A percentile compares a stretch with the other conserved stretches of the same genome.
Conservation (phyloP, 2,888 invertebrate species). For the Hylaea fasciaria region DNA sequence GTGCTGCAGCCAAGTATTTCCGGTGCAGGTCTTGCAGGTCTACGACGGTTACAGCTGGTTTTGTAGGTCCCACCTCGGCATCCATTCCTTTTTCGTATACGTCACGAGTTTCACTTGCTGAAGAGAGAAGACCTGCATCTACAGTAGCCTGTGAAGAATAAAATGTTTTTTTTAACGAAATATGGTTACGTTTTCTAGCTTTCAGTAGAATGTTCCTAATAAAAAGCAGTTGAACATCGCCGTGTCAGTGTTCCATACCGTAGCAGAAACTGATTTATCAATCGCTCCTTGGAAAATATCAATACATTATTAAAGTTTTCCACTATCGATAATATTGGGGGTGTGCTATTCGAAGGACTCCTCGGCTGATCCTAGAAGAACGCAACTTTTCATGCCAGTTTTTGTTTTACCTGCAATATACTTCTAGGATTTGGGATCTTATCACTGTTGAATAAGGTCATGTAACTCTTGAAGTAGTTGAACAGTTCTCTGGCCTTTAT, state of each 20-base stretch:
- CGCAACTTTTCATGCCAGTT: background rate
- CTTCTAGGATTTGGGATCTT: conserved; percentile 18
- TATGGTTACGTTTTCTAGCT: too few relatives aligned
- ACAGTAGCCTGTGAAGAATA: conserved; percentile 12
- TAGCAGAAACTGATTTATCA: too few relatives aligned
- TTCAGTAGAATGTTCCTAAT: too few relatives aligned
- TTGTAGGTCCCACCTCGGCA: conserved; percentile 7
- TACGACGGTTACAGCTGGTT: conserved; percentile 4
- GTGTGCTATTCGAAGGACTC: too few relatives aligned
- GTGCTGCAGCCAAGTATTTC: conserved; percentile 8
- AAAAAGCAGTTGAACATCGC: too few relatives aligned
- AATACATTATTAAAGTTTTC: too few relatives aligned
- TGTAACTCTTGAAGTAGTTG: conserved; percentile 26
- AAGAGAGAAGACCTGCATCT: conserved; percentile 19
- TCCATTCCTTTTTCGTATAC: conserved; percentile 24
- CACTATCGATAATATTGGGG: too few relatives aligned
- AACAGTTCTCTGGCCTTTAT: conserved; percentile 22
- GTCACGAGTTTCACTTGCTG: conserved; percentile 14
- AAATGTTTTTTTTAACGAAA: background rate
- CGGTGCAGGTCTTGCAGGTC: conserved; percentile 13
- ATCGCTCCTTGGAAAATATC: too few relatives aligned
- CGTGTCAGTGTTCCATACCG: too few relatives aligned
- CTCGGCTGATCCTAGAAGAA: too few relatives aligned
- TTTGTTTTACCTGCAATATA: conserved; percentile 20
- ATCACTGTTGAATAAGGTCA: conserved; percentile 26